Percentiles rank a stretch among this genome's conserved stretches.
Conservation (phyloP, 2,797 vertebrate species). For the Hypotaenidia philippensis region DNA sequence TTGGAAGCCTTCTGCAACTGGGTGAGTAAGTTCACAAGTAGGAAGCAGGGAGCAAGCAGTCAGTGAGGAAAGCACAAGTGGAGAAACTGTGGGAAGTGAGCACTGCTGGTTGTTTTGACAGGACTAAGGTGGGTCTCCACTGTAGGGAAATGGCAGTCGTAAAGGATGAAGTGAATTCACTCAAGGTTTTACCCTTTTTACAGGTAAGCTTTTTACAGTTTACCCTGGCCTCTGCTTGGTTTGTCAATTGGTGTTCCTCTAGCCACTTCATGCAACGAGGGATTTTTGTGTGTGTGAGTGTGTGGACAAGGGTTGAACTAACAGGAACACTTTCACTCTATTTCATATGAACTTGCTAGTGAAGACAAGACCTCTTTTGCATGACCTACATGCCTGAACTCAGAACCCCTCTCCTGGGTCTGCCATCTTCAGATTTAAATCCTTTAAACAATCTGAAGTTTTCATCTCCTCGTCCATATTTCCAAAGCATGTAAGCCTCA, state of each 20-base stretch:
- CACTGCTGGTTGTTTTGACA: neutral
- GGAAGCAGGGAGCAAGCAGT: neutral
- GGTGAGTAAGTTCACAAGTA: neutral
- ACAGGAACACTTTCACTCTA: conserved; percentile 28
- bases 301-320: conserved; percentile 15
- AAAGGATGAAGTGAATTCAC: neutral
- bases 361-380: conserved; percentile 63
- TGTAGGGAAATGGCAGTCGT: neutral
- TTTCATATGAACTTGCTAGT: conserved; percentile 44
- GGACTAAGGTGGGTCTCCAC: neutral
- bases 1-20: neutral
- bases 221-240: neutral
- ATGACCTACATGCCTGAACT: conserved; percentile 48
- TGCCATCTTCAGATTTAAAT: conserved; percentile 69
- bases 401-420: conserved; percentile 49
- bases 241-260: conserved; percentile 24
- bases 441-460: conserved; percentile 59
- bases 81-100: neutral
- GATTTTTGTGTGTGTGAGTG: neutral
- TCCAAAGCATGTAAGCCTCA: conserved; percentile 63
- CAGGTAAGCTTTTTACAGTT: neutral
- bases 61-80: neutral
- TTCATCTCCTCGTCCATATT: conserved; percentile 70
- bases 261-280: neutral
- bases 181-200: neutral